Evolutionary conservation across 1,140 invertebrate species (phyloP).

Genomic region (Oreohelix idahoensis): DNA sequence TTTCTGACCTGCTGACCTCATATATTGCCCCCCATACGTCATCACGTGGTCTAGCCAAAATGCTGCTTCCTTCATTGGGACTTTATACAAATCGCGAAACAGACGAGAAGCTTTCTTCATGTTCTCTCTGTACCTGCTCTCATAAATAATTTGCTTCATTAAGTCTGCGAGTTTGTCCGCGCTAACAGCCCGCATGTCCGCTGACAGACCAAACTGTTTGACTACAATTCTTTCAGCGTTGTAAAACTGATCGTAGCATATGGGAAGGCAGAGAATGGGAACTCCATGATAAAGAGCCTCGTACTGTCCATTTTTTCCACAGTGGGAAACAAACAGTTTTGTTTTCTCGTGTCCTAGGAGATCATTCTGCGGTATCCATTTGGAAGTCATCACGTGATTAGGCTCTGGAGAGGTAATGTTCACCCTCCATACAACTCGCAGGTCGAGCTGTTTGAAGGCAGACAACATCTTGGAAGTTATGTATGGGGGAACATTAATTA

Average conservation of each 20-base stretch:
- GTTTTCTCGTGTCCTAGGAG: constrained; percentile 39
- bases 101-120: constrained; percentile 5
- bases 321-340: constrained; percentile 57
- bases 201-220: constrained; percentile 35
- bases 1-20: neutral
- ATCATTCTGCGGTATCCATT: constrained; percentile 46
- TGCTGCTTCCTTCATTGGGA: neutral
- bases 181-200: constrained; percentile 26
- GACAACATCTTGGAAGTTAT: constrained; percentile 38
- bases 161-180: constrained; percentile 35
- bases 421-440: constrained; percentile 31
- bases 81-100: neutral
- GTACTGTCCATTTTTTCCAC: constrained; percentile 55
- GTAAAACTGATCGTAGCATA: constrained; percentile 66
- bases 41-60: neutral
- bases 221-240: constrained; percentile 42
- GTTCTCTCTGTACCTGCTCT: neutral
- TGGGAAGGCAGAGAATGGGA: constrained; percentile 78
- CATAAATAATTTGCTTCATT: constrained; percentile 36
- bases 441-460: constrained; percentile 28
- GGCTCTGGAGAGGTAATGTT: constrained; percentile 6
- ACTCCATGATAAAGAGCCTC: constrained; percentile 58
- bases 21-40: neutral
- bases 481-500: constrained; percentile 15
- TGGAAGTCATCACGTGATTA: constrained; percentile 20